Base-by-base conservation (phyloP, 1,140 invertebrate genomes). In the Drosophila subpulchrella region DNA sequence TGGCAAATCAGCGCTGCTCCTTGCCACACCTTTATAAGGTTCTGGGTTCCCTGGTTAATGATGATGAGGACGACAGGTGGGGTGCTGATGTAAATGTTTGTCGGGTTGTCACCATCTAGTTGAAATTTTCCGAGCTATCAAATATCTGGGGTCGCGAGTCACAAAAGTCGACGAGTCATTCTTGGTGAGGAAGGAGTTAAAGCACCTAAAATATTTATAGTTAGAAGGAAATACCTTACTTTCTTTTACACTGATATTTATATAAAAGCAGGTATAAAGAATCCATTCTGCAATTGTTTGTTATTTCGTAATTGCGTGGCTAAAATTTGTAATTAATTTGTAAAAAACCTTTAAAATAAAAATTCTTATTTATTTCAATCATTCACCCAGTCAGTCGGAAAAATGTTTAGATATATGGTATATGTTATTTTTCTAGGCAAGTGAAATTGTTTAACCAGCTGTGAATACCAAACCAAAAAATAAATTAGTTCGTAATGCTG, bases 41-140 rank as follows among this genome's bases (percentile, higher is more conserved):
- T 34, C 30, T n/a, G 20, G 65, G 57, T 57, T 42, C 44, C 65
- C 65, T 57, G 68, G 67, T 71, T 71, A 70, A 71, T 71, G 65
- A 71, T 71, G 67, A 71, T 71, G 67, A 71, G 63, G 41, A n/a
- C 27, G 34, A 39, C 32, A 32, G 50, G 34, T 47, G 15, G 39
- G 63, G 36, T 47, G 50, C 20, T 57, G 36, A 39, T 38, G 50
- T 20, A 41, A 48, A 57, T 67, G 66, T 57, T 56, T 46, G 51
- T 57, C 36, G 27, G 50, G 53, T 24, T 72, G 51, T 72, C 53
- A 38, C 36, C 66, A 41, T 48, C 66, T 58, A 36, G 27, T 71
- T 71, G 68, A 30, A 36, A 48, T 41, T 71, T 71, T 50, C 15
- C 30, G 10, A 20, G 47, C 65, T 53, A 68, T 66, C 60, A 65